Conservation (phyloP, 2,797 vertebrate species). For the Pampus argenteus region DNA sequence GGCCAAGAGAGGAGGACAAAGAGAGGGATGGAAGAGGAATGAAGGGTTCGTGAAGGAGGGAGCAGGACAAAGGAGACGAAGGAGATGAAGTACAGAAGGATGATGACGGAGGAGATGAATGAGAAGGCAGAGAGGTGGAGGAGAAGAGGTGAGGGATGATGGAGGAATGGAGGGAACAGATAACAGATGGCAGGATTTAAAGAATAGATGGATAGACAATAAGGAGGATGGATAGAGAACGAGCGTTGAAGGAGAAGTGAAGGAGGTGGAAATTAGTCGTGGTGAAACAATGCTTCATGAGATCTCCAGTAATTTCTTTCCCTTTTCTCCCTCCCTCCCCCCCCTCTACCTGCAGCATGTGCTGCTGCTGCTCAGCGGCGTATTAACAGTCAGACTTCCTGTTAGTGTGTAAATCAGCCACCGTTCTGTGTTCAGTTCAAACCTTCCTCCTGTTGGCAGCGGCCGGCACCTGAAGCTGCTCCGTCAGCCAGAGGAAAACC, state of each 20-base stretch:
- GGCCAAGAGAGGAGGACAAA: neutral
- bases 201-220: neutral
- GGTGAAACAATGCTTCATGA: too few species aligned
- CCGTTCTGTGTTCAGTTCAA: neutral
- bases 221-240: neutral
- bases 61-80: neutral
- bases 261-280: conserved; percentile 43
- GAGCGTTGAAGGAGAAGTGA: conserved; percentile 10
- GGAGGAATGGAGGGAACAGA: neutral
- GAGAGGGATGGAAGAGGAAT: neutral
- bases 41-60: conserved; percentile 16
- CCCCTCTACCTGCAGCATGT: too few species aligned
- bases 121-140: conserved; percentile 16
- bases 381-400: conserved; percentile 4
- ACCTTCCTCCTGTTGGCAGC: neutral
- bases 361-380: neutral
- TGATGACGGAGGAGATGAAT: conserved; percentile 30
- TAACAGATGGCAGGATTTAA: conserved; percentile 21
- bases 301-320: too few species aligned
- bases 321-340: too few species aligned
- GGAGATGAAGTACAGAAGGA: conserved; percentile 14
- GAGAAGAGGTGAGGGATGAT: conserved; percentile 17
- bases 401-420: neutral
- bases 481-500: conserved; percentile 3
- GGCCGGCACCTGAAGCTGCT: conserved; percentile 10